These are phyloP conservation scores for human (Homo sapiens) DNA, from an alignment of 2,113 vertebrate genomes.

Conservation along the genomic window GRCh38 chr21:14620501-14621000, in stretches of 20 bases:
- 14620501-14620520: no score
- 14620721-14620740: not conserved
- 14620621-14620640: not conserved
- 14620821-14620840: not conserved
- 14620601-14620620: not conserved
- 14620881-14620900: not conserved
- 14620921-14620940: slow-evolving; percentile 17
- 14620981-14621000: not conserved
- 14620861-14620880: not conserved
- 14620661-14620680: not conserved
- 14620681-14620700: not conserved
- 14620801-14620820: not conserved
- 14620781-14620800: not conserved
- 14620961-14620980: slow-evolving; percentile 14
- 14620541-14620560: not conserved
- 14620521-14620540: no score
- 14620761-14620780: not conserved
- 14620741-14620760: not conserved
- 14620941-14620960: not conserved
- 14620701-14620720: not conserved
- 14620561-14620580: not conserved
- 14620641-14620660: not conserved
- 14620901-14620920: not conserved
- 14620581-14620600: not conserved
- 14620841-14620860: not conserved